A percentile compares a stretch with the other conserved stretches of the same genome.
Conservation (phyloP, 2,797 vertebrate species). For the Naso thynnoides region DNA sequence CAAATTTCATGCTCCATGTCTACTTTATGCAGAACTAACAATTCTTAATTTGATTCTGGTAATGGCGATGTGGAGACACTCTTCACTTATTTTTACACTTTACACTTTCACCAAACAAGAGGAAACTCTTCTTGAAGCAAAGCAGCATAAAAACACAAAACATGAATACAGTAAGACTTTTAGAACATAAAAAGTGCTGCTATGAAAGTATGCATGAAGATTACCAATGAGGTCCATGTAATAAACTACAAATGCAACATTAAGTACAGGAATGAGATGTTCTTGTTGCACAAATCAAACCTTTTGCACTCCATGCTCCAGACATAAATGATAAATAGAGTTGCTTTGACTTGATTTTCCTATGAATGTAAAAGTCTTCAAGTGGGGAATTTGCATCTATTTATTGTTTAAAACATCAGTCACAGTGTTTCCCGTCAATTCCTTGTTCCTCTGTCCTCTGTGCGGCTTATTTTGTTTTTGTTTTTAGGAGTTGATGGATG, state of each 20-base stretch:
- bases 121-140: neutral
- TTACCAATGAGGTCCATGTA: too few species aligned
- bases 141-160: neutral
- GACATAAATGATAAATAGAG: neutral
- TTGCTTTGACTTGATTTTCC: neutral
- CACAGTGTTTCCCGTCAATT: constrained; percentile 26
- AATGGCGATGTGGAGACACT: too few species aligned
- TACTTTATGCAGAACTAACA: neutral
- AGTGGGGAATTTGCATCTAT: neutral
- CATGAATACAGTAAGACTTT: too few species aligned
- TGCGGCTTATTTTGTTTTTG: constrained; percentile 29
- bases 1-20: neutral
- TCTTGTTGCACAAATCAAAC: neutral
- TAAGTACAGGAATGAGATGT: neutral
- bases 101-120: neutral
- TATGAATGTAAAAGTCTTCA: constrained; percentile 2
- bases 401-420: constrained; percentile 19
- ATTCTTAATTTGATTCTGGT: neutral
- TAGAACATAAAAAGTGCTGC: too few species aligned
- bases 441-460: constrained; percentile 22
- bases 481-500: constrained; percentile 54
- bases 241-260: too few species aligned
- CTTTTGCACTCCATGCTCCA: too few species aligned
- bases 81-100: neutral
- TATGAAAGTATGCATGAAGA: too few species aligned